These are phyloP conservation scores for Marronus borbonicus DNA, from an alignment of 2,888 invertebrate genomes.

Conservation along the genomic window DNA sequence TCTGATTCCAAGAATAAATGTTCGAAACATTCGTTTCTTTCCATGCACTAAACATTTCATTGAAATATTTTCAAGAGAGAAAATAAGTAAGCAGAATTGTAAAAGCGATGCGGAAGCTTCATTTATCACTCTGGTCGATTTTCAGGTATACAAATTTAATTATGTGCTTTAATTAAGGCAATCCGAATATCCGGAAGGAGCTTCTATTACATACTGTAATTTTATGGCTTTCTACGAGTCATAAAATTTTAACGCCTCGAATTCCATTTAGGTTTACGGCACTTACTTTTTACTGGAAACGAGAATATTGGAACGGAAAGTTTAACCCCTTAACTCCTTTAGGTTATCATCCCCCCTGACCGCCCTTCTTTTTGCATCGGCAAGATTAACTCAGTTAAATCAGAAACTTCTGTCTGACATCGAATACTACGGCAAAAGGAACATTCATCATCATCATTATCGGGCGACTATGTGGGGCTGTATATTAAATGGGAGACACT, in stretches of 20 bases:
- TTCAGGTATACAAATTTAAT: constrained; percentile 20
- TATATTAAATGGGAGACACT: constrained; percentile 40
- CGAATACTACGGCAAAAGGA: constrained; percentile 20
- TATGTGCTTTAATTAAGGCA: constrained; percentile 32
- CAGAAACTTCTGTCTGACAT: constrained; percentile 39
- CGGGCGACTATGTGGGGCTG: constrained; percentile 29
- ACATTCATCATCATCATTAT: constrained; percentile 38
- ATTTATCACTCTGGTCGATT: neutral
- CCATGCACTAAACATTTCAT: too few relatives aligned
- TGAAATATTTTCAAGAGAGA: too few relatives aligned
- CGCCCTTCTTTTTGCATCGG: constrained; percentile 7
- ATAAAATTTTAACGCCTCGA: constrained; percentile 37
- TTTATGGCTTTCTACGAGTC: constrained; percentile 21
- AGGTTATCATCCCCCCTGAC: neutral
- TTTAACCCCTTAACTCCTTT: constrained; percentile 17
- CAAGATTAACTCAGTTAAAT: constrained; percentile 46
- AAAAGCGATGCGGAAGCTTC: too few relatives aligned
- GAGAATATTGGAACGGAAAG: constrained; percentile 34
- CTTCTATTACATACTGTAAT: constrained; percentile 14
- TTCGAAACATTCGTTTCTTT: too few relatives aligned
- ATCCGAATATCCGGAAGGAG: constrained; percentile 11
- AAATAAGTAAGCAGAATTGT: too few relatives aligned
- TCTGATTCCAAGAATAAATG: too few relatives aligned
- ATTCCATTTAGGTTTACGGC: constrained; percentile 44
- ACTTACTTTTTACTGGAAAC: constrained; percentile 19